Evolutionary conservation across 92 coral and sea anemone genomes (phyloP).

Genomic region (Heteractis magnifica): DNA sequence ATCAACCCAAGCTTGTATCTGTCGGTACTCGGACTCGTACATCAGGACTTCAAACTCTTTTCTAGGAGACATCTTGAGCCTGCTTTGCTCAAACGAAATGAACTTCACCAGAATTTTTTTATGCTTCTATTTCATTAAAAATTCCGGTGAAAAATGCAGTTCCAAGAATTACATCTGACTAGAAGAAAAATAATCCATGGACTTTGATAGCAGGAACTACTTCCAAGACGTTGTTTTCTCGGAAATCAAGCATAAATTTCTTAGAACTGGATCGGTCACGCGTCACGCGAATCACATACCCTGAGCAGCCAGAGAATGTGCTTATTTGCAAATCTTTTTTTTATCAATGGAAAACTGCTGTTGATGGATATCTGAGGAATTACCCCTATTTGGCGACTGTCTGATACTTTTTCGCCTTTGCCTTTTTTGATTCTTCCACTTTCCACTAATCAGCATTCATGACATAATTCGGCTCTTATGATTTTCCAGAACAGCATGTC

Average conservation of each 20-base stretch:
- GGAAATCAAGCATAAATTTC: background rate
- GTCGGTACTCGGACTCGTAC: background rate
- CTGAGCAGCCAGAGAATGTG: background rate
- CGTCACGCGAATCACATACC: background rate
- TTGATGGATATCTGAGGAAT: too few species aligned
- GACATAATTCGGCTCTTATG: too few species aligned
- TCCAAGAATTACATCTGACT: background rate
- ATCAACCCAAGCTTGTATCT: slow-evolving; percentile 1
- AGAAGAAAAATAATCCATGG: background rate
- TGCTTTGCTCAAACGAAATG: too few species aligned
- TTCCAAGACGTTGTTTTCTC: background rate
- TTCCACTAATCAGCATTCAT: too few species aligned
- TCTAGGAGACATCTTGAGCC: too few species aligned
- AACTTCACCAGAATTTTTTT: too few species aligned
- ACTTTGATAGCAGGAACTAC: background rate
- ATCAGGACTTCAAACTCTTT: background rate
- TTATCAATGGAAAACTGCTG: too few species aligned
- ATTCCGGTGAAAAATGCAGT: background rate
- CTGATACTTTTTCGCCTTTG: too few species aligned
- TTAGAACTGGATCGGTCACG: background rate
- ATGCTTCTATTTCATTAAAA: too few species aligned
- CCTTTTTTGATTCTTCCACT: too few species aligned
- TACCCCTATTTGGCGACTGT: too few species aligned
- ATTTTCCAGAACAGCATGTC: too few species aligned
- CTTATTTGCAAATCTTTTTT: background rate